Base-by-base conservation (phyloP, 2,888 invertebrate genomes). In the Luffia ferchaultella region DNA sequence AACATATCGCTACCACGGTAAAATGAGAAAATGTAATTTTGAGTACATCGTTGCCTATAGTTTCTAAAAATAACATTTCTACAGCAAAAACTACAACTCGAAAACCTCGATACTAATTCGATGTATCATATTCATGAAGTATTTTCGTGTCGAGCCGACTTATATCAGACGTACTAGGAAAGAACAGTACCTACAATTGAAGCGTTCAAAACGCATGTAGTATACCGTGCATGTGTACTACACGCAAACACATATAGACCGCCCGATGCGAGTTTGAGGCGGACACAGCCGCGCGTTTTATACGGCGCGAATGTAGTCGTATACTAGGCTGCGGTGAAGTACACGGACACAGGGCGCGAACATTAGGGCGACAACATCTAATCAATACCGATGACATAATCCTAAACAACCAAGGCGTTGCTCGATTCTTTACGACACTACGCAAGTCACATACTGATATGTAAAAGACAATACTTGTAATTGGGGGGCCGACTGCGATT, bases 371-470 rank as follows among this genome's bases (percentile, higher is more conserved):
- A 72, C 67, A 64, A 12, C 30, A 30, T 3, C 30, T 30, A 30
- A 30, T 3, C 3, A 30, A 60, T 51, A 50, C 69, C 62, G 64
- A 69, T 63, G 64, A 64, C 61, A 65, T 67, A 65, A 67, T 56
- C 57, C 62, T 67, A 68, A 68, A 65, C 69, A 15, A 72, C 63
- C 62, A 69, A 70, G 70, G 72, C 70, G 68, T 65, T 63, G 61
- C 62, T 70, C 68, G 65, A 63, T 68, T 67, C 58, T 65, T 67
- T 68, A 71, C 67, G 70, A 70, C 65, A 67, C 72, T 77, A 76
- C 66, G 68, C 74, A 79, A 78, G 77, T 79, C 80, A 79, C 78
- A 73, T 70, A 70, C 73, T 82, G 82, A 83, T 83, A 83, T 83
- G 83, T 83, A 77, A 75, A 70, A 72, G 68, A 75, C 64, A 70